These are phyloP conservation scores for Harlomillsia oculata DNA, from an alignment of 1,140 invertebrate genomes.

Conservation along the genomic window DNA sequence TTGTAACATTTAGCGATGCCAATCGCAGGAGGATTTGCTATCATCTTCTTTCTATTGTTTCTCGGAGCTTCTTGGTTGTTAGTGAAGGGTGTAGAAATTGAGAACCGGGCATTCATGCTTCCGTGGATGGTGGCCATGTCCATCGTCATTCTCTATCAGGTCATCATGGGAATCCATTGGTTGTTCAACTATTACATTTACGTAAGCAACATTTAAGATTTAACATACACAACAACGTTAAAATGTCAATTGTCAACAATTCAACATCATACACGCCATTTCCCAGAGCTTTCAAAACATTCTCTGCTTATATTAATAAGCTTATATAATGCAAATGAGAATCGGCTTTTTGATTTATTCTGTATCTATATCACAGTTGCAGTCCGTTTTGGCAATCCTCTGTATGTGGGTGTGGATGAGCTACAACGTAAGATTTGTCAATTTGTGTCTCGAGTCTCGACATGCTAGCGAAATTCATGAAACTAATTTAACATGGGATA, in stretches of 20 bases:
- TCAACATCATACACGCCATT: no score
- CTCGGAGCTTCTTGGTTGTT: slow-evolving; percentile 56
- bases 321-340: not conserved
- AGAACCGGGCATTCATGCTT: slow-evolving; percentile 63
- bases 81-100: slow-evolving; percentile 51
- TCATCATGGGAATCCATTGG: slow-evolving; percentile 70
- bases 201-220: slow-evolving; percentile 50
- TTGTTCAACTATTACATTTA: slow-evolving; percentile 80
- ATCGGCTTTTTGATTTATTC: slow-evolving; percentile 5
- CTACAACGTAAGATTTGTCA: slow-evolving; percentile 63
- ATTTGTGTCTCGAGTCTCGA: not conserved
- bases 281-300: no score
- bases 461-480: not conserved
- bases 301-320: not conserved
- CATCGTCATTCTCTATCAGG: slow-evolving; percentile 60
- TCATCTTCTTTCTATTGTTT: slow-evolving; percentile 58
- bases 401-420: slow-evolving; percentile 66
- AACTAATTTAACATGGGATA: not conserved
- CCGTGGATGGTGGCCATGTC: slow-evolving; percentile 65
- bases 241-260: no score
- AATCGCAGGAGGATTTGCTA: slow-evolving; percentile 58
- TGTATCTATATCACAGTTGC: slow-evolving; percentile 52
- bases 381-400: slow-evolving; percentile 61
- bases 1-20: slow-evolving; percentile 64
- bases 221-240: no score